A percentile compares a stretch with the other conserved stretches of the same genome.
Conservation (phyloP, 1,140 invertebrate species). For the Bilobella aurantiaca region DNA sequence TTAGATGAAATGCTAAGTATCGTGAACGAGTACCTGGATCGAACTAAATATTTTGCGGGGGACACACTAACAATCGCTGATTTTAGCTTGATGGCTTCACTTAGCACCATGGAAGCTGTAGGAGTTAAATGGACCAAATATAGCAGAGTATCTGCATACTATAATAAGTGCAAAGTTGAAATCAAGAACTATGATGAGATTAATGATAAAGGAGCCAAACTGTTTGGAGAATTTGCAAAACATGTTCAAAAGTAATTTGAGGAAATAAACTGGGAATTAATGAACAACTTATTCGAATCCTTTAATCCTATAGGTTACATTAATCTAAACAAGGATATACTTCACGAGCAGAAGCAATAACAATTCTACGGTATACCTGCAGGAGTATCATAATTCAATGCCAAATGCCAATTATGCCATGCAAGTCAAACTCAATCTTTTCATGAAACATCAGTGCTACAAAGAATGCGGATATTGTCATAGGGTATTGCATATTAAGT, state of each 20-base stretch:
- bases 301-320: too few species aligned
- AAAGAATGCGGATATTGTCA: too few species aligned
- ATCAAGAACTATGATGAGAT: slow-evolving; percentile 60
- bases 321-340: too few species aligned
- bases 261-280: neutral
- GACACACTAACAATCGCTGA: slow-evolving; percentile 55
- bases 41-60: slow-evolving; percentile 35
- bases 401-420: too few species aligned
- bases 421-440: too few species aligned
- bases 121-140: slow-evolving; percentile 53
- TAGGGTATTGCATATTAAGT: too few species aligned
- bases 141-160: slow-evolving; percentile 54
- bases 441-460: too few species aligned
- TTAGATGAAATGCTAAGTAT: slow-evolving; percentile 35
- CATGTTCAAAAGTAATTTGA: neutral
- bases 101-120: slow-evolving; percentile 43
- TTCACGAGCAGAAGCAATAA: too few species aligned
- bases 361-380: too few species aligned
- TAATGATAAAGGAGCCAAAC: slow-evolving; percentile 45
- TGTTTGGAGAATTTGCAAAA: slow-evolving; percentile 41
- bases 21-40: slow-evolving; percentile 34
- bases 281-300: neutral
- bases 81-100: slow-evolving; percentile 28
- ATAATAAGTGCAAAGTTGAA: slow-evolving; percentile 52
- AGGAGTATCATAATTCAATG: too few species aligned